phyloP scores from a whole-genome alignment of 2,888 invertebrate species.

The Bembecia ichneumoniformis region DNA sequence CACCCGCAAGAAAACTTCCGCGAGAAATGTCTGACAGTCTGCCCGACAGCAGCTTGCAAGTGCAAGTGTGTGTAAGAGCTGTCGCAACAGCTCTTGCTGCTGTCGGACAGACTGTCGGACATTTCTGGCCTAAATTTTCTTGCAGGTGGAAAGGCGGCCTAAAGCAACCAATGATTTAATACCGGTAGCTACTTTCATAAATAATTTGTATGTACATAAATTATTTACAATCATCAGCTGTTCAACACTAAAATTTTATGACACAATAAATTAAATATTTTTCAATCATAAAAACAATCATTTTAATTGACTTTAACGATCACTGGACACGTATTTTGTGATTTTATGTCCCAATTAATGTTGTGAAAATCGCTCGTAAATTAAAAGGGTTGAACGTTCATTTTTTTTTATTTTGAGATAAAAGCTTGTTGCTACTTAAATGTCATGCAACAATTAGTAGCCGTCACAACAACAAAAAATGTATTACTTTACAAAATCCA shows the following conservation, averaged over 20 bases:
- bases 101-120: too few species aligned
- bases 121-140: too few species aligned
- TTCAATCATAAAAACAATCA: slow-evolving; percentile 15
- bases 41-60: too few species aligned
- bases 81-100: too few species aligned
- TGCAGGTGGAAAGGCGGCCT: too few species aligned
- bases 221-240: not conserved
- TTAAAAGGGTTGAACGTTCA: slow-evolving; percentile 9
- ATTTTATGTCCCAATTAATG: slow-evolving; percentile 12
- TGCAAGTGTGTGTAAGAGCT: too few species aligned
- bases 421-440: too few species aligned
- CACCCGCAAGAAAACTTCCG: too few species aligned
- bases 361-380: slow-evolving; percentile 9
- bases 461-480: too few species aligned
- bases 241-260: slow-evolving; percentile 14
- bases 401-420: not conserved
- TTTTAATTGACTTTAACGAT: slow-evolving; percentile 16
- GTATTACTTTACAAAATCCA: too few species aligned
- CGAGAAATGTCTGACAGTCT: too few species aligned
- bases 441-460: too few species aligned
- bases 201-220: not conserved
- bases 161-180: not conserved
- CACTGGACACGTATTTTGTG: slow-evolving; percentile 8
- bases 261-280: slow-evolving; percentile 12
- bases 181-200: not conserved